Conservation (phyloP, 2,797 vertebrate species). For the Takifugu ocellatus region DNA sequence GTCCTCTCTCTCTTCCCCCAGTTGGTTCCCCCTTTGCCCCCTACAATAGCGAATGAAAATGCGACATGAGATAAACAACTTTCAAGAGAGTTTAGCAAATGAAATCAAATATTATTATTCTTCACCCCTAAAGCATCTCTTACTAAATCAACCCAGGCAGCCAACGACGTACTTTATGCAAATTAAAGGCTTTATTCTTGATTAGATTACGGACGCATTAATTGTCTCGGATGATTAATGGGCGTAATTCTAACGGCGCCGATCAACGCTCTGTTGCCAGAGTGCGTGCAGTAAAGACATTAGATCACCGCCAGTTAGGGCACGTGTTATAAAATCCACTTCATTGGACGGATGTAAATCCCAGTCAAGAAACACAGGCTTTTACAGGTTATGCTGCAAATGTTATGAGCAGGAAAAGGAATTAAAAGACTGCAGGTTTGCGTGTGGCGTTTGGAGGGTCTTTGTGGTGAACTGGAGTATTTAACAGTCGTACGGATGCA, state of each 20-base stretch:
- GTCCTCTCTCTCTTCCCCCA: slow-evolving; percentile 8
- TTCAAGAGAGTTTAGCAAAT: slow-evolving; percentile 65
- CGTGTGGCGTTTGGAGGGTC: slow-evolving; percentile 15
- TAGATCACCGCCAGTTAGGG: slow-evolving; percentile 31
- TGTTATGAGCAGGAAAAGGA: slow-evolving; percentile 8
- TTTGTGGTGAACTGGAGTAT: slow-evolving; percentile 19
- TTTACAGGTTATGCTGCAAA: slow-evolving; percentile 10
- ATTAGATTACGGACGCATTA: slow-evolving; percentile 74
- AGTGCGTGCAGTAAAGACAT: slow-evolving; percentile 47
- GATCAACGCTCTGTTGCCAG: slow-evolving; percentile 43
- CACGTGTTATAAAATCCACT: slow-evolving; percentile 38
- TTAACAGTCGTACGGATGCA: slow-evolving; percentile 14
- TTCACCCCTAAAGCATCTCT: slow-evolving; percentile 51
- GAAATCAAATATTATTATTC: slow-evolving; percentile 65
- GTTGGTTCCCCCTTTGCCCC: slow-evolving; percentile 21
- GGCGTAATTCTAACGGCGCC: slow-evolving; percentile 61
- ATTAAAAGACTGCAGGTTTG: neutral
- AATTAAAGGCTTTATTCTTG: slow-evolving; percentile 73
- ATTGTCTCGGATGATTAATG: slow-evolving; percentile 77
- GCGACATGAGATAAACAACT: slow-evolving; percentile 67
- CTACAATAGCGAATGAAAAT: slow-evolving; percentile 62
- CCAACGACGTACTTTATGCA: slow-evolving; percentile 57
- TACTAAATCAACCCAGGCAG: slow-evolving; percentile 27
- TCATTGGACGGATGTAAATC: slow-evolving; percentile 23
- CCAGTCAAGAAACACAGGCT: slow-evolving; percentile 43